These are phyloP conservation scores for Muscicapa adusta DNA, from an alignment of 2,113 vertebrate species.

Conservation along the genomic window DNA sequence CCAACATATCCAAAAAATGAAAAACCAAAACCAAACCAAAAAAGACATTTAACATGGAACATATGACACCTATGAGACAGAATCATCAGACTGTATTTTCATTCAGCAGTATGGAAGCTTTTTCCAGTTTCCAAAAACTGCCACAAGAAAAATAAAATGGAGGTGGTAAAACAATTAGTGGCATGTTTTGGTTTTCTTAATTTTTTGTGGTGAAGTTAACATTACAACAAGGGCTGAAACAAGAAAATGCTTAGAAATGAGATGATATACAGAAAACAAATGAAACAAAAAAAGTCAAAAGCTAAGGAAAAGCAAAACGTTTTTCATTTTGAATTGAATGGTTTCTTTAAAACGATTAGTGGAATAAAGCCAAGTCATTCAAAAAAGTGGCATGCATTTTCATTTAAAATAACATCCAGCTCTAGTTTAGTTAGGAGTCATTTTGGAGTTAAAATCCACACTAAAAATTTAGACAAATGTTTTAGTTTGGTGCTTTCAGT, in stretches of 20 bases:
- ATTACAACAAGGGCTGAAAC: conserved; percentile 19
- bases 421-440: not conserved
- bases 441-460: not conserved
- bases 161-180: not conserved
- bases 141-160: not conserved
- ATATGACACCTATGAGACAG: conserved; percentile 26
- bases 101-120: conserved; percentile 9
- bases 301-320: conserved; percentile 33
- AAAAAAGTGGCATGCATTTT: not conserved
- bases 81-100: conserved; percentile 31
- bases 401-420: not conserved
- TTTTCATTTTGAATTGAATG: not conserved
- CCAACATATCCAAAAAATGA: not conserved
- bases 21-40: not conserved
- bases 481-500: not conserved
- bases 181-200: not conserved
- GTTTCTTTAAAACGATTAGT: not conserved
- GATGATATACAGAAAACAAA: not conserved
- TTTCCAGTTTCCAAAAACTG: conserved; percentile 18
- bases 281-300: conserved; percentile 1
- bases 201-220: conserved; percentile 16
- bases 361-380: not conserved
- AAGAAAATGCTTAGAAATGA: conserved; percentile 19
- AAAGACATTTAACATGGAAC: conserved; percentile 44
- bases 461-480: not conserved